Conservation (phyloP, 1,140 invertebrate genomes). For the Wiebesia pumilae region DNA sequence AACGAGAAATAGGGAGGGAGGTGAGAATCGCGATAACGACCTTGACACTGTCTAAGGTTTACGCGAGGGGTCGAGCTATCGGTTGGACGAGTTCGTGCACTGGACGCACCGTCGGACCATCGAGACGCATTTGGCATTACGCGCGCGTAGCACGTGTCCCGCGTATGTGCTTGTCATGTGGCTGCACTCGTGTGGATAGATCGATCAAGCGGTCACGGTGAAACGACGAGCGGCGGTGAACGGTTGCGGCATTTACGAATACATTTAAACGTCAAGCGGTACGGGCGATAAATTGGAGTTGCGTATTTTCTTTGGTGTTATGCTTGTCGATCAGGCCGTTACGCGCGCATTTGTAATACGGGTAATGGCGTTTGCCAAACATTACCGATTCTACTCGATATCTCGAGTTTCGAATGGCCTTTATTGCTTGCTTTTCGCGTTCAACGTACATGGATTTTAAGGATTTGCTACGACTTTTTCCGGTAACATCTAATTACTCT, state of each 20-base stretch:
- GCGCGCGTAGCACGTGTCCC: neutral
- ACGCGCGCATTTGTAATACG: neutral
- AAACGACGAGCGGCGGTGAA: neutral
- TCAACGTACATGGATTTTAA: too few species aligned
- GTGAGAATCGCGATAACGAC: neutral
- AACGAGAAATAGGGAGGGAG: neutral
- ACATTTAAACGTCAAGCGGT: too few species aligned
- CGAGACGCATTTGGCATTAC: neutral
- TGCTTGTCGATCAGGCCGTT: too few species aligned
- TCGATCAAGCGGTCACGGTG: constrained; percentile 50
- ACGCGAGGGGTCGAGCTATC: neutral
- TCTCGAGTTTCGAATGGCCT: neutral
- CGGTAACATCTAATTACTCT: too few species aligned
- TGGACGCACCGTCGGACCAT: neutral
- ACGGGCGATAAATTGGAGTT: neutral
- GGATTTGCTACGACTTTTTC: too few species aligned
- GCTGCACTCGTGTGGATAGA: neutral
- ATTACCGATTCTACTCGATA: neutral
- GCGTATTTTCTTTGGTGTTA: neutral
- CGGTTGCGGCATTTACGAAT: too few species aligned
- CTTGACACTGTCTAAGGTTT: constrained; percentile 43
- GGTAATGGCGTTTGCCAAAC: neutral
- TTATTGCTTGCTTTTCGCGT: neutral
- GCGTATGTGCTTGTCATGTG: too few species aligned
- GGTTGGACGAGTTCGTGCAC: neutral